These are phyloP conservation scores for Toxotes jaculatrix DNA, from an alignment of 2,113 vertebrate species.

Conservation along the genomic window DNA sequence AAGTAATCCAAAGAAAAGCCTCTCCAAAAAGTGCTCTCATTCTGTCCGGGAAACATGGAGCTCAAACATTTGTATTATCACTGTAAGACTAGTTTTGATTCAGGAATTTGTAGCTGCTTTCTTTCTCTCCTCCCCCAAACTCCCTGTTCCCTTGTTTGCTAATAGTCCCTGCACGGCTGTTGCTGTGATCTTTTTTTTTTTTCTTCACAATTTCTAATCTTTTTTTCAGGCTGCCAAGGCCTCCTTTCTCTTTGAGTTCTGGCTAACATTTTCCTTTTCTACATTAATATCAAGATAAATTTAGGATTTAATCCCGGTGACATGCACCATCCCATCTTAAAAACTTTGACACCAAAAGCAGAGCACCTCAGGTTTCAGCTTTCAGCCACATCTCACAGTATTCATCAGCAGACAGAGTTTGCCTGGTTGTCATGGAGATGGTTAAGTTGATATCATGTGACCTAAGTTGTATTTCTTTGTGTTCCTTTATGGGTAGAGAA, in stretches of 20 bases:
- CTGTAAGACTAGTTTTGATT: slow-evolving; percentile 32
- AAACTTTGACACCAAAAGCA: background rate
- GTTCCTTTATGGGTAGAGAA: too few relatives aligned
- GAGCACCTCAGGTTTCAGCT: background rate
- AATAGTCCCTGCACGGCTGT: slow-evolving; percentile 29
- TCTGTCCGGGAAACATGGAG: slow-evolving; percentile 24
- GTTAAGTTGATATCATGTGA: background rate
- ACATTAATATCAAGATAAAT: background rate
- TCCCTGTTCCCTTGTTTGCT: slow-evolving; percentile 34
- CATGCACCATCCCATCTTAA: background rate
- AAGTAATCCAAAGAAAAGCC: slow-evolving; percentile 10
- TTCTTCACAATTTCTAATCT: slow-evolving; percentile 31
- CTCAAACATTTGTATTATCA: slow-evolving; percentile 52
- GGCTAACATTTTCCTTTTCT: slow-evolving; percentile 1
- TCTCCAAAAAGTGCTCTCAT: slow-evolving; percentile 14
- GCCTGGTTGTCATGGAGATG: slow-evolving; percentile 10
- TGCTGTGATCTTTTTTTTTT: slow-evolving; percentile 24
- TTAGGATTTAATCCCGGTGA: background rate
- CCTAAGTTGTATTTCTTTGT: background rate
- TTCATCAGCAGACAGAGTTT: background rate
- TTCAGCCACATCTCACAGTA: background rate
- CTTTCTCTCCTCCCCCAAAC: slow-evolving; percentile 30
- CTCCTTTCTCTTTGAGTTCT: slow-evolving; percentile 1
- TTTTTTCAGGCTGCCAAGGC: background rate
- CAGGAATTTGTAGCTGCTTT: slow-evolving; percentile 33